Conservation (phyloP, 2,113 vertebrate species). For the Abramis brama region DNA sequence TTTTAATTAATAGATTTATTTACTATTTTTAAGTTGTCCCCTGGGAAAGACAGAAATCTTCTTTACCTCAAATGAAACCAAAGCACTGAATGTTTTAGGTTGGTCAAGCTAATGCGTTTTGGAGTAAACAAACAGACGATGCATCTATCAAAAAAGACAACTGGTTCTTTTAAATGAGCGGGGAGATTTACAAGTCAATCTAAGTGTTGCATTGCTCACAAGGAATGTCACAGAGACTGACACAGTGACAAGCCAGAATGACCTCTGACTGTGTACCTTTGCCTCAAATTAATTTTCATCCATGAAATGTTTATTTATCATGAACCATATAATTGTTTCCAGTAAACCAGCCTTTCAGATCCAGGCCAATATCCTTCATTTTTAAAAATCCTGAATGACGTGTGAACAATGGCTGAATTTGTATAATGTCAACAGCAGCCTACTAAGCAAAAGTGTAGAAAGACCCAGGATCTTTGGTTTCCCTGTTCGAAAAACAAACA, state of each 20-base stretch:
- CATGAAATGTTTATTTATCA: background rate
- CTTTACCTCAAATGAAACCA: background rate
- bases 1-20: no score
- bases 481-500: background rate
- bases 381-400: conserved; percentile 19
- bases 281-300: conserved; percentile 18
- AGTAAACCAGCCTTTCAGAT: background rate
- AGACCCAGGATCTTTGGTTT: background rate
- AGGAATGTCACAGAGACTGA: background rate
- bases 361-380: background rate
- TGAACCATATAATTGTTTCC: conserved; percentile 6
- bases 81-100: background rate
- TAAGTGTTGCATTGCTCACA: background rate
- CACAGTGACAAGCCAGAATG: background rate
- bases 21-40: no score
- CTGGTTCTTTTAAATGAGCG: background rate
- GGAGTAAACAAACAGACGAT: background rate
- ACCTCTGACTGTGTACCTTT: background rate
- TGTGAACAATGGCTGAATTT: background rate
- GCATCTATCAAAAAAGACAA: background rate
- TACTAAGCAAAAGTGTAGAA: background rate
- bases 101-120: background rate
- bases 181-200: background rate
- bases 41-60: background rate
- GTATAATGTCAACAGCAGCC: background rate